Base-by-base conservation (phyloP, 1,140 invertebrate species). In the Drosophila sulfurigaster region DNA sequence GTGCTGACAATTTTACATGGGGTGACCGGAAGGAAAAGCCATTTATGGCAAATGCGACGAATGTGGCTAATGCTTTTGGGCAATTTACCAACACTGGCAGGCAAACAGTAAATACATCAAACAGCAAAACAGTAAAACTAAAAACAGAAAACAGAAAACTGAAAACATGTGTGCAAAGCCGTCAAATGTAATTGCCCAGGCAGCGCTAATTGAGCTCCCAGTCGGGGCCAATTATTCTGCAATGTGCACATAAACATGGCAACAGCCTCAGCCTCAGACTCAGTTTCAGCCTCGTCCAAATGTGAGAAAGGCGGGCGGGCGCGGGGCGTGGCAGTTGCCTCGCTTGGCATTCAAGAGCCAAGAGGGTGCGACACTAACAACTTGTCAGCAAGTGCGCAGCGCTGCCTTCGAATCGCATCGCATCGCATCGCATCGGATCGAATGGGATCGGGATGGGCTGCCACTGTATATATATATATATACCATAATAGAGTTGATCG, bases 351-450 rank as follows among this genome's bases (percentile, higher is more conserved):
- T 65, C 80, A 66, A 59, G 20, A 25, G 64, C 32, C 77, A 78
- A 72, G 62, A 70, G 64, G 72, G 52, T 79, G 74, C 68, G 68
- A 76, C 69, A 87, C 68, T 74, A 79, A 63, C 81, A 74, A 73
- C 81, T 89, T 89, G 85, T 89, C 86, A 89, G 78, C 75, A 81
- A 87, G 82, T 88, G 77, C 81, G 79, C 76, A 73, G 68, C 73
- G 52, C 46, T 49, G 20, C 25, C 25, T 62, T 5, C 41, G 35
- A 35, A 41, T 68, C 56, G 58, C 20, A 25, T 25, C 16, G 38
- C 15, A 41, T 68, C 56, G 58, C 20, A 25, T 25, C 16, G 38
- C 15, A 57, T 56, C 41, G 13, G 49, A 51, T 56, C 15, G 41
- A 32, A n/a, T 16, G 6, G 57, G 13, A 7, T 38, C 15, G 60